Percentiles rank a stretch among this genome's conserved stretches.
These are phyloP conservation scores for Macaca mulatta DNA, from an alignment of 2,113 vertebrate genomes.

Conservation along the genomic window DNA sequence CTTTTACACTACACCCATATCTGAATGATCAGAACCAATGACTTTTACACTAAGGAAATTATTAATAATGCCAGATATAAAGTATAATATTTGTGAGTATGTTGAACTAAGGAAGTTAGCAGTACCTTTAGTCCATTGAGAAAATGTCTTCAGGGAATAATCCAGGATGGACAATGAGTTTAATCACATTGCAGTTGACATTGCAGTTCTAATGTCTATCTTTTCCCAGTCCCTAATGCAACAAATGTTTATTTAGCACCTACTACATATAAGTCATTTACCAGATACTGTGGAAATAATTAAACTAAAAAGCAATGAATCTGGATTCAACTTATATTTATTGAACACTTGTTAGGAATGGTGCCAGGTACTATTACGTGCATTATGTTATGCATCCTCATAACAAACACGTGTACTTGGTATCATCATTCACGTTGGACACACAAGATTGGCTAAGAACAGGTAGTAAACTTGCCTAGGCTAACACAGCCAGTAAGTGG, in stretches of 20 bases:
- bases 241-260: background rate
- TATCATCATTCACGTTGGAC: background rate
- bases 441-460: background rate
- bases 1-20: background rate
- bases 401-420: background rate
- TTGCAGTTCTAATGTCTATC: background rate
- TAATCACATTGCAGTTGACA: background rate
- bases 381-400: background rate
- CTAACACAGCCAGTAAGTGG: background rate
- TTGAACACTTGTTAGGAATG: background rate
- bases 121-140: background rate
- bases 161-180: background rate
- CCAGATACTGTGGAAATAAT: background rate
- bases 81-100: background rate
- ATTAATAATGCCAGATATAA: background rate
- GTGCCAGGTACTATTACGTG: background rate
- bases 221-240: background rate
- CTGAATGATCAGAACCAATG: background rate
- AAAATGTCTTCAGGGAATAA: background rate
- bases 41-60: background rate
- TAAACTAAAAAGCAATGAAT: background rate
- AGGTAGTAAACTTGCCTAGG: background rate
- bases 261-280: background rate
- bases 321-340: background rate
- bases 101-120: background rate